Percentiles rank a stretch among this genome's conserved stretches.
Evolutionary conservation across 2,888 invertebrate genomes (phyloP).

Genomic region (Aleiodes alternator): DNA sequence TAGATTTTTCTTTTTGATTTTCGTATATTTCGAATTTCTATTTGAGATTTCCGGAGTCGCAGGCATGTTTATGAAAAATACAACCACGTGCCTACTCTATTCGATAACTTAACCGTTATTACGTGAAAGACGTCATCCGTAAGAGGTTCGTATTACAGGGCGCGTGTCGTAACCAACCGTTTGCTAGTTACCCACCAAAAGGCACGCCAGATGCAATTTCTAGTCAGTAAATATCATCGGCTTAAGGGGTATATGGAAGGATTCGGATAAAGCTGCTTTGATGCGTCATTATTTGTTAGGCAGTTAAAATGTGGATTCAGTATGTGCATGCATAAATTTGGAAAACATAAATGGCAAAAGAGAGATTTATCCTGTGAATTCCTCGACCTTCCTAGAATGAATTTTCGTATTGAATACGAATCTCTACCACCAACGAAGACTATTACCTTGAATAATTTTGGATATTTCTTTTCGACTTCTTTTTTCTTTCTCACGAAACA

Average conservation of each 20-base stretch:
- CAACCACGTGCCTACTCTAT: slow-evolving; percentile 60
- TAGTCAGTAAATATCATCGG: background rate
- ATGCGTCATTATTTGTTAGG: too few relatives aligned
- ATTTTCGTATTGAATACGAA: too few relatives aligned
- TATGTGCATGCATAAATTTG: too few relatives aligned
- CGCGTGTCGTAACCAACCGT: slow-evolving; percentile 61
- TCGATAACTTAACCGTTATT: slow-evolving; percentile 64
- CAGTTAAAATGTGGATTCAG: too few relatives aligned
- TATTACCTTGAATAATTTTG: too few relatives aligned
- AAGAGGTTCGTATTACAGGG: slow-evolving; percentile 66
- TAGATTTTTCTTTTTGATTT: background rate
- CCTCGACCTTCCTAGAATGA: too few relatives aligned
- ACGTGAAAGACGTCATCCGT: slow-evolving; percentile 62
- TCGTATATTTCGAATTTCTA: background rate
- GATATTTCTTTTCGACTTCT: too few relatives aligned
- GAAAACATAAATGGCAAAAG: too few relatives aligned
- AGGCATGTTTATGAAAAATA: background rate
- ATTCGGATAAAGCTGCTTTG: too few relatives aligned
- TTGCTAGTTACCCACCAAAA: slow-evolving; percentile 56
- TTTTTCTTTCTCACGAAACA: too few relatives aligned
- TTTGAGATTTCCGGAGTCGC: slow-evolving; percentile 10
- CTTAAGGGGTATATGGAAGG: background rate
- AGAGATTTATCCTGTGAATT: too few relatives aligned
- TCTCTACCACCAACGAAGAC: too few relatives aligned
- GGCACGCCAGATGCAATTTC: slow-evolving; percentile 55